These are phyloP conservation scores for Drosophila ficusphila DNA, from an alignment of 1,140 invertebrate genomes.

Conservation along the genomic window DNA sequence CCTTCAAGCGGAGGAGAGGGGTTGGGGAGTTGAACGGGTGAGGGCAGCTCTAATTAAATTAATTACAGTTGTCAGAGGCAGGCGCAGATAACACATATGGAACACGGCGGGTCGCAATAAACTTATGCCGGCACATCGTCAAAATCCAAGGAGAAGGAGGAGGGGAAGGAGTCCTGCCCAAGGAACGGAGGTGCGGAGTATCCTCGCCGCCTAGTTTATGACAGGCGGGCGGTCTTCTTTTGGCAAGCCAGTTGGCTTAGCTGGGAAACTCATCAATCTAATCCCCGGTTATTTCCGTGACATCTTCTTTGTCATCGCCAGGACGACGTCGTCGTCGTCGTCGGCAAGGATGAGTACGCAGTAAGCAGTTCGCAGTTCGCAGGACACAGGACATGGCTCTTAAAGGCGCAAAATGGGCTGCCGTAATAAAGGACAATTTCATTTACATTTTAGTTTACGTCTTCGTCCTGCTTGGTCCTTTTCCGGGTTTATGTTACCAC, in stretches of 20 bases:
- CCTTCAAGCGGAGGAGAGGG: background rate
- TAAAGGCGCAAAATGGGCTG: slow-evolving; percentile 49
- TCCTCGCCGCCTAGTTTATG: slow-evolving; percentile 48
- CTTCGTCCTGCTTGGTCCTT: slow-evolving; percentile 13
- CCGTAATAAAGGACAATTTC: slow-evolving; percentile 57
- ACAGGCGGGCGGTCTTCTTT: slow-evolving; percentile 26
- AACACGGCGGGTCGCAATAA: slow-evolving; percentile 62
- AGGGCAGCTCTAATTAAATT: slow-evolving; percentile 70
- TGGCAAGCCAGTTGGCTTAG: slow-evolving; percentile 59
- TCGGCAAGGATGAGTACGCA: slow-evolving; percentile 2
- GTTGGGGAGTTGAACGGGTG: background rate
- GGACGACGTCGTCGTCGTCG: slow-evolving; percentile 17
- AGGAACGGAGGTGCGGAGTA: slow-evolving; percentile 24
- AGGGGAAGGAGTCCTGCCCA: slow-evolving; percentile 15
- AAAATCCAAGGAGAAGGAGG: slow-evolving; percentile 54
- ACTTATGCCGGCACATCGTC: slow-evolving; percentile 71
- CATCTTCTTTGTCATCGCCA: slow-evolving; percentile 72
- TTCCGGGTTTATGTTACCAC: slow-evolving; percentile 71
- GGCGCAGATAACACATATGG: slow-evolving; percentile 62
- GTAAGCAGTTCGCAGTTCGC: too few species aligned
- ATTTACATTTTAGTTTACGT: slow-evolving; percentile 74
- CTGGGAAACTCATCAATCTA: slow-evolving; percentile 77
- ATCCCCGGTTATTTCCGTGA: slow-evolving; percentile 79
- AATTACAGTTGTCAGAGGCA: slow-evolving; percentile 71
- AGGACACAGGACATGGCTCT: slow-evolving; percentile 26